These are phyloP conservation scores for Drosophila suzukii DNA, from an alignment of 1,140 invertebrate species.

Conservation along the genomic window DNA sequence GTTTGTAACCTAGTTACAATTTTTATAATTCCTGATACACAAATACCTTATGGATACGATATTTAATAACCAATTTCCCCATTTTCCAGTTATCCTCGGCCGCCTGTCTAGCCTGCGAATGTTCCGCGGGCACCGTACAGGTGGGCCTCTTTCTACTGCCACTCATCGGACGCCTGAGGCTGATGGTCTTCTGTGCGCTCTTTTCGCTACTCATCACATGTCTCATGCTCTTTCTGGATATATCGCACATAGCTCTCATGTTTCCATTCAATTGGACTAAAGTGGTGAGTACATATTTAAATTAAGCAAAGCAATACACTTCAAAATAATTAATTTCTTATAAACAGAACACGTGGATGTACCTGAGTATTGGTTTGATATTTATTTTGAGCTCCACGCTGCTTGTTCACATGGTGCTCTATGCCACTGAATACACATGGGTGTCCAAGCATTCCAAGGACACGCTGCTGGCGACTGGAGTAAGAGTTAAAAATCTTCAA, in stretches of 20 bases:
- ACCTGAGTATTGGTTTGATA: slow-evolving; percentile 88
- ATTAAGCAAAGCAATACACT: too few species aligned
- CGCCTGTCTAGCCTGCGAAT: slow-evolving; percentile 90
- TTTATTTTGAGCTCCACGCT: slow-evolving; percentile 88
- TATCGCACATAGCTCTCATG: slow-evolving; percentile 91
- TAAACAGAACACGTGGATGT: slow-evolving; percentile 87
- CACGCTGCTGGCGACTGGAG: slow-evolving; percentile 85
- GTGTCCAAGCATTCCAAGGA: slow-evolving; percentile 86
- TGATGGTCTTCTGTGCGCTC: slow-evolving; percentile 88
- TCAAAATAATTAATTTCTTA: slow-evolving; percentile 3
- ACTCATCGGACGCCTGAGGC: slow-evolving; percentile 86
- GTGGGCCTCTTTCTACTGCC: slow-evolving; percentile 91
- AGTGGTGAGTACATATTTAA: slow-evolving; percentile 86
- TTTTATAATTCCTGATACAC: too few species aligned
- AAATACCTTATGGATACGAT: too few species aligned
- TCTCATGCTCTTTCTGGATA: slow-evolving; percentile 92
- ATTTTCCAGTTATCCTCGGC: slow-evolving; percentile 88
- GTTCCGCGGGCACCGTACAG: slow-evolving; percentile 91
- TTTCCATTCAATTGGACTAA: slow-evolving; percentile 93
- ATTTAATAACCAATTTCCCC: background rate
- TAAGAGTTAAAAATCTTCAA: slow-evolving; percentile 57
- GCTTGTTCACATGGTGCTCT: slow-evolving; percentile 88
- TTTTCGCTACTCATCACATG: slow-evolving; percentile 92
- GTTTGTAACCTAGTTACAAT: too few species aligned
- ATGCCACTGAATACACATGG: slow-evolving; percentile 87